Evolutionary conservation across 1,140 invertebrate genomes (phyloP), one percentile per base, ranked within the genome.

Genomic region (Berghia stephanieae): DNA sequence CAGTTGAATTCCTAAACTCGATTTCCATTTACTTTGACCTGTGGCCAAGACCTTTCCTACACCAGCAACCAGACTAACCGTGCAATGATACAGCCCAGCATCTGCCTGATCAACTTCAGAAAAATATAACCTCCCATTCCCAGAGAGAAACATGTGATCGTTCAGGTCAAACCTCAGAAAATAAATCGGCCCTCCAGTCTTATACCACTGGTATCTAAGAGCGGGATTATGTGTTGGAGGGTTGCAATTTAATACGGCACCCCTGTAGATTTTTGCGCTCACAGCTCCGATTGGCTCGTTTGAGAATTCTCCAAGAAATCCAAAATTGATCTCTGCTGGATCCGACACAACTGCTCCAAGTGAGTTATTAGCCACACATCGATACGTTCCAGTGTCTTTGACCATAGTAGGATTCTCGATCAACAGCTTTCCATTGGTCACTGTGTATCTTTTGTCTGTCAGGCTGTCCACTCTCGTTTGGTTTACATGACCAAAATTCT

Each of bases 371-470:
- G 96, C 97, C 81, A 93, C 93, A 84, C 97, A 99, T 86, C 97
- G 95, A 89, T 98, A 99, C 31, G 93, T 92, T 18, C 96, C 95
- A 87, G 94, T 92, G 86, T 98, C 96, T 31, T 83, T 81, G 38
- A 82, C 76, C 79, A 94, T 92, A 27, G 42, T 67, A 2, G 97
- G 96, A 82, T 93, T 91, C 84, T 94, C 92, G 78, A 99, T 98
- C 76, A 96, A 96, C 0, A 99, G 89, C 75, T 93, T 94, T 44
- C 97, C 97, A 80, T 97, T 97, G 84, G 95, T 97, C 16, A 98
- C 88, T 2, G 96, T 97, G 85, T 94, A 96, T 67, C 95, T 92
- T 95, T 94, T 13, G 40, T 81, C 71, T n/a, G 1, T n/a, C n/a
- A n/a, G n/a, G 75, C 55, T 60, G 6, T 27, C 24, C 31, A 74